These are phyloP conservation scores for Cladopsammia gracilis DNA, from an alignment of 64 coral and sea anemone genomes.

Conservation along the genomic window DNA sequence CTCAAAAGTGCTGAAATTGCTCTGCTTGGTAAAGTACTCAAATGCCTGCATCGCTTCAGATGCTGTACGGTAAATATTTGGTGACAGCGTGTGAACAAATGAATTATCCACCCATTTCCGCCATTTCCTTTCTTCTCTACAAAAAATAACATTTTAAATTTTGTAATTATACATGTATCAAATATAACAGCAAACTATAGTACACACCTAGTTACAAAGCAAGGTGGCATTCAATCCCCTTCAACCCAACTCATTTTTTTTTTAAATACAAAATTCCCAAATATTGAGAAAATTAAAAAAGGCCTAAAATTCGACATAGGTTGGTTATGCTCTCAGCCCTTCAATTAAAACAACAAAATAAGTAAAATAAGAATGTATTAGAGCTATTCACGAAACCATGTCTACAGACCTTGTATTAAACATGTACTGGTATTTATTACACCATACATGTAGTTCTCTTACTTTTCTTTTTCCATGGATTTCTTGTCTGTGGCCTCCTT, in stretches of 20 bases:
- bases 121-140: constrained; percentile 92
- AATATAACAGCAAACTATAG: background rate
- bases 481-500: constrained; percentile 63
- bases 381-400: too few relatives aligned
- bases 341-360: too few relatives aligned
- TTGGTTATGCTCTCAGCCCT: too few relatives aligned
- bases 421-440: background rate
- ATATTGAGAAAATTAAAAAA: too few relatives aligned
- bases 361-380: too few relatives aligned
- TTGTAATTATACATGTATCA: background rate
- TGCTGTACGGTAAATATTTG: constrained; percentile 97
- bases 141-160: background rate
- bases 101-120: constrained; percentile 92
- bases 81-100: constrained; percentile 96
- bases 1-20: constrained; percentile 86
- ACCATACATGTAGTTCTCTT: background rate
- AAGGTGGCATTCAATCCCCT: too few relatives aligned
- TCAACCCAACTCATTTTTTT: too few relatives aligned
- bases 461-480: constrained; percentile 82
- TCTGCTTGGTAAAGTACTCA: constrained; percentile 90
- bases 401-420: too few relatives aligned
- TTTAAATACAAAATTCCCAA: too few relatives aligned
- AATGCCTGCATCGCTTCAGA: constrained; percentile 94
- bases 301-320: too few relatives aligned
- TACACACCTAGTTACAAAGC: too few relatives aligned